phyloP scores from a whole-genome alignment of 2,113 vertebrate genomes.

The Chamaetylas fuelleborni region DNA sequence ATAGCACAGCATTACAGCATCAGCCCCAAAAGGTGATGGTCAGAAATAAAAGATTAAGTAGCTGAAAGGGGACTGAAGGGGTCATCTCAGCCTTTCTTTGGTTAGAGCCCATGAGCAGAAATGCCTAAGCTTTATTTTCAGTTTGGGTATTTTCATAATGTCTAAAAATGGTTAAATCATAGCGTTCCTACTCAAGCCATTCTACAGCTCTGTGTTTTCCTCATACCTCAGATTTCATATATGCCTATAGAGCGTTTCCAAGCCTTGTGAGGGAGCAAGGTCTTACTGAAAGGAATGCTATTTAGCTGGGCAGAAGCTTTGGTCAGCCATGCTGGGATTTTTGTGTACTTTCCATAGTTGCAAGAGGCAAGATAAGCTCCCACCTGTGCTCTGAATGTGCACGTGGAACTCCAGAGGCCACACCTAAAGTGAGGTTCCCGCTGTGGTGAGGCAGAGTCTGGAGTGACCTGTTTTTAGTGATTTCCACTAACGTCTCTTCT shows the following conservation, averaged over 20 bases:
- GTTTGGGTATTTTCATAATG: background rate
- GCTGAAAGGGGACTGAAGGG: background rate
- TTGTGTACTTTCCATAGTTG: background rate
- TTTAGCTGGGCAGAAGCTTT: background rate
- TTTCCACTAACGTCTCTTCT: background rate
- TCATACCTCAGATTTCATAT: background rate
- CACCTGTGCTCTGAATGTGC: background rate
- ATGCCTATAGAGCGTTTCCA: background rate
- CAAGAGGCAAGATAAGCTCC: background rate
- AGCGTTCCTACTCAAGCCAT: background rate
- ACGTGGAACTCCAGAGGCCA: background rate
- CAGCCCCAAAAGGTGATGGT: background rate
- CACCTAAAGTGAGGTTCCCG: background rate
- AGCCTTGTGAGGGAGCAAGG: background rate
- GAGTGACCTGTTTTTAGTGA: background rate
- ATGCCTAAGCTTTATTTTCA: background rate
- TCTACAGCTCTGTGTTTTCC: background rate
- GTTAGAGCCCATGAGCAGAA: background rate
- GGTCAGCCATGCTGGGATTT: background rate
- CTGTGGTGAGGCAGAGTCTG: background rate
- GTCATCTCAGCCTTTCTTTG: background rate
- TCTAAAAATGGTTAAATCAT: background rate
- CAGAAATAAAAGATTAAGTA: background rate
- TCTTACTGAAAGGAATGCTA: background rate
- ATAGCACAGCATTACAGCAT: background rate